A percentile compares a stretch with the other conserved stretches of the same genome.
These are phyloP conservation scores for Lophius americanus DNA, from an alignment of 2,797 vertebrate genomes.

Conservation along the genomic window DNA sequence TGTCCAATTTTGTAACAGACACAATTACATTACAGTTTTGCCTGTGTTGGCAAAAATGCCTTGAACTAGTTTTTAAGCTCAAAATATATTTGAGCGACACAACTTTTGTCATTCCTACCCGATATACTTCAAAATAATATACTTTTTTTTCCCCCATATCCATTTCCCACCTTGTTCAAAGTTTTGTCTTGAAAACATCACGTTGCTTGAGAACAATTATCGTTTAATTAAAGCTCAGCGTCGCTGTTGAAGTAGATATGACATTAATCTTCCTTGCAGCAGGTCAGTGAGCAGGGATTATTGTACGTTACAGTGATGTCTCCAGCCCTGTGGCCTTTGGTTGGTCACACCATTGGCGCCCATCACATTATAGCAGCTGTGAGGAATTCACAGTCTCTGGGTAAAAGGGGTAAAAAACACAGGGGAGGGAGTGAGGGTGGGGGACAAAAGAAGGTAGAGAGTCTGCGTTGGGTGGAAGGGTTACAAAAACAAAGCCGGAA, in stretches of 20 bases:
- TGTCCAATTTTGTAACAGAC: neutral
- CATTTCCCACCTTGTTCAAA: no score
- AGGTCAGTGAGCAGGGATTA: constrained; percentile 63
- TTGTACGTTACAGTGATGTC: constrained; percentile 76
- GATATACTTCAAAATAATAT: no score
- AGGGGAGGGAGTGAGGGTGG: constrained; percentile 18
- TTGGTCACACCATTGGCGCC: constrained; percentile 63
- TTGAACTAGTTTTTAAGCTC: neutral
- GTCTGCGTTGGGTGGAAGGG: constrained; percentile 60
- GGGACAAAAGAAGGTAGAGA: constrained; percentile 48
- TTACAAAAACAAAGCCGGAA: constrained; percentile 82
- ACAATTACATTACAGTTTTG: neutral
- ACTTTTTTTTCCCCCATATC: no score
- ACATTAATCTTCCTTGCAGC: constrained; percentile 65
- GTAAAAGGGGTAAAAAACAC: constrained; percentile 68
- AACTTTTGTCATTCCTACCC: no score
- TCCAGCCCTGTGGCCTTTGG: constrained; percentile 68
- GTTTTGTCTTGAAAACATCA: neutral
- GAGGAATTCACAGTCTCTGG: constrained; percentile 73
- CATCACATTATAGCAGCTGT: constrained; percentile 75
- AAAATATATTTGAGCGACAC: no score
- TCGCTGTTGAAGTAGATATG: constrained; percentile 46
- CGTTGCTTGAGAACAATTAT: constrained; percentile 13
- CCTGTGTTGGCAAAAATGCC: neutral
- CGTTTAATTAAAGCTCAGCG: constrained; percentile 38